These are phyloP conservation scores for Rhineura floridana DNA, from an alignment of 2,113 vertebrate genomes.

Conservation along the genomic window DNA sequence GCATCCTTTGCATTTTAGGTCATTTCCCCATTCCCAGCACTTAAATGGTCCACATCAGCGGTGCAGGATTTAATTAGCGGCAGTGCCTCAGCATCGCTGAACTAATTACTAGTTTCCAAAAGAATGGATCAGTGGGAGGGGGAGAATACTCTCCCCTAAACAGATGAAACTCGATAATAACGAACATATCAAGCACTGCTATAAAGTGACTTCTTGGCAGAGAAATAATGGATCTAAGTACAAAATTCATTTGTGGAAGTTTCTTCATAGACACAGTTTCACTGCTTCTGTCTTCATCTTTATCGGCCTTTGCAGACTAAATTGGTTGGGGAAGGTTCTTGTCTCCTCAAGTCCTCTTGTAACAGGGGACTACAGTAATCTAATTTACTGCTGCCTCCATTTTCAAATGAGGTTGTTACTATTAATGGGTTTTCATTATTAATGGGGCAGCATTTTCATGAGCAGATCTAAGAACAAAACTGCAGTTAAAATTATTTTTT, in stretches of 20 bases:
- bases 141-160: constrained; percentile 59
- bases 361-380: constrained; percentile 25
- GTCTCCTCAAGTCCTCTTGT: constrained; percentile 1
- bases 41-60: constrained; percentile 42
- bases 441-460: not conserved
- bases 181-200: constrained; percentile 59
- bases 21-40: constrained; percentile 35
- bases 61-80: constrained; percentile 75
- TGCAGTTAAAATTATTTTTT: not conserved
- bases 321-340: constrained; percentile 20
- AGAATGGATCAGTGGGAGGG: constrained; percentile 37
- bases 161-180: constrained; percentile 75
- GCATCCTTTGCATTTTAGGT: constrained; percentile 12
- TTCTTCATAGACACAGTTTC: constrained; percentile 14
- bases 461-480: constrained; percentile 28
- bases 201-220: constrained; percentile 33
- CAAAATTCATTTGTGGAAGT: not conserved
- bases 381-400: constrained; percentile 4
- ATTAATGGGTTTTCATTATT: constrained; percentile 36
- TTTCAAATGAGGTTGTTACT: constrained; percentile 31
- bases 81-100: constrained; percentile 53
- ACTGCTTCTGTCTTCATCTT: constrained; percentile 5
- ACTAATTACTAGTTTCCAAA: constrained; percentile 67
- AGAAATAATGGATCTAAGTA: constrained; percentile 13
- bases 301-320: constrained; percentile 1